Base-by-base conservation (phyloP, 2,888 invertebrate genomes). In the Trachelus iudaicus region DNA sequence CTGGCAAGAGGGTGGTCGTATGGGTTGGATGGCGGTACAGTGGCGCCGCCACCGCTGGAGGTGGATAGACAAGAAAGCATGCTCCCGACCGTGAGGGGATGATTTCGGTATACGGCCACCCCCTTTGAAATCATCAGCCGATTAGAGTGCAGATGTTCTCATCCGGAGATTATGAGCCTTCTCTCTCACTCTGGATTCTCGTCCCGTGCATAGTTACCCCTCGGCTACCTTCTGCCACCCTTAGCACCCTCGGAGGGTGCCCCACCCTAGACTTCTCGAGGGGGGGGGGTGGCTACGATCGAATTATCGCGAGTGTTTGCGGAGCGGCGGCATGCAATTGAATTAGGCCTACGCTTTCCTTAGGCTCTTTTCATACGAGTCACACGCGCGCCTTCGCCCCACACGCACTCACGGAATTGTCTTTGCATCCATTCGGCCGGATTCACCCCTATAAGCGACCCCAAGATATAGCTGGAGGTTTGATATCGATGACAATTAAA, bases 261-360 rank as follows among this genome's bases (percentile, higher is more conserved):
- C 34, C 15, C 34, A 30, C 56, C 23, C 56, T 23, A 2, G 23
- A 23, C 23, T 56, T 23, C 9, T 9, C 56, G 31, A 1, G 31
- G 31, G 31, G 34, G 12, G 56, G 56, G 56, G 88, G 86, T 84
- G 85, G 85, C 80, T 87, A 86, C 87, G 90, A 91, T 91, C 90
- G 91, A 91, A 91, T 91, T 91, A 91, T 91, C 91, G 90, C 88
- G 90, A 91, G 91, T 91, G 91, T 91, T 91, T 91, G 91, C 88
- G 90, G 89, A 91, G 88, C 89, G 89, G 88, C 87, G 87, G 88
- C 87, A 82, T 90, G 87, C 91, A 91, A 91, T 91, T 89, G 91
- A 91, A 91, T 91, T 91, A 91, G 87, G 84, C 84, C 83, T 83
- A 79, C 76, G 81, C 78, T 79, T 81, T 81, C 81, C 84, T 84